These are phyloP conservation scores for Pararge aegeria DNA, from an alignment of 1,140 invertebrate species.

Conservation along the genomic window DNA sequence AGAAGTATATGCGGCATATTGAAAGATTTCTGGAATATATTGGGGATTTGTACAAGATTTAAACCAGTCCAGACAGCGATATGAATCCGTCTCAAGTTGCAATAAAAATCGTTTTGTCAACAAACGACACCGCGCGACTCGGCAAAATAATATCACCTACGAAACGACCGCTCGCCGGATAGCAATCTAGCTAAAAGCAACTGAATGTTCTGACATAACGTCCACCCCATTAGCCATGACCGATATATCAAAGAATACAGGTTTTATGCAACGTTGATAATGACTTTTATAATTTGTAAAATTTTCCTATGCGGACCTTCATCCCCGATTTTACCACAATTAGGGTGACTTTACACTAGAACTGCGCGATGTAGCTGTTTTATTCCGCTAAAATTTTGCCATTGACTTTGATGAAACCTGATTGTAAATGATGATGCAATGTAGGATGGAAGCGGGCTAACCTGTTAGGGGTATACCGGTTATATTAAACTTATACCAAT, in stretches of 20 bases:
- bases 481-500: no score
- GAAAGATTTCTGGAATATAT: not conserved
- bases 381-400: no score
- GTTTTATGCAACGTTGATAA: not conserved
- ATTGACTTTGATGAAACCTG: no score
- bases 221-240: not conserved
- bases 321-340: no score
- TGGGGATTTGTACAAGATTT: not conserved
- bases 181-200: constrained; percentile 12
- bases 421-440: no score
- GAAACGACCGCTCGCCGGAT: not conserved
- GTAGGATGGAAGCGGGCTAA: no score
- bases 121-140: not conserved
- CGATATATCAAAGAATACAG: not conserved
- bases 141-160: not conserved
- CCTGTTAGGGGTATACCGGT: no score
- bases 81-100: not conserved
- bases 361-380: no score
- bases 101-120: constrained; percentile 4
- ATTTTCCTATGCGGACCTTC: no score
- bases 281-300: no score
- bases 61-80: not conserved
- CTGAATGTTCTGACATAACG: constrained; percentile 5
- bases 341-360: no score
- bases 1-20: no score